These are phyloP conservation scores for Adelges cooleyi DNA, from an alignment of 1,140 invertebrate species.

Conservation along the genomic window DNA sequence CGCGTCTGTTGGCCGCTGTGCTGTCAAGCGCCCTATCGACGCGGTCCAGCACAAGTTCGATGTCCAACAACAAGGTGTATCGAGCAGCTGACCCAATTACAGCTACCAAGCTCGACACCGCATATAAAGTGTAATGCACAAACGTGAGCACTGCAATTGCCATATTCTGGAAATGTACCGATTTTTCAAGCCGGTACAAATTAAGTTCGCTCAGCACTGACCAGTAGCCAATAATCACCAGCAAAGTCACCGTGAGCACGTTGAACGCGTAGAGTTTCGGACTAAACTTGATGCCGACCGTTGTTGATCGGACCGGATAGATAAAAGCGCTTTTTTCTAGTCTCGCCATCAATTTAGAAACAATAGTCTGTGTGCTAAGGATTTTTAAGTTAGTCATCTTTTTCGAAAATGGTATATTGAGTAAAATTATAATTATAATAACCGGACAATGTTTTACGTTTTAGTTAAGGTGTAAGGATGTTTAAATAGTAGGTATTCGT, in stretches of 20 bases:
- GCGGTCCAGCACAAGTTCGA: neutral
- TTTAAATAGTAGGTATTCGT: no score
- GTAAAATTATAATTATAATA: no score
- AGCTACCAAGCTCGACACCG: neutral
- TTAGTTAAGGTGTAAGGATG: no score
- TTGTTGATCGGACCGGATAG: no score
- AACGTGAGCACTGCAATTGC: neutral
- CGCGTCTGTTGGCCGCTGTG: neutral
- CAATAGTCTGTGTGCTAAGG: no score
- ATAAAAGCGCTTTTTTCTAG: no score
- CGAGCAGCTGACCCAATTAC: neutral
- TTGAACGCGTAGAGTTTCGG: neutral
- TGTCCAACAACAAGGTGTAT: neutral
- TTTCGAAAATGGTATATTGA: no score
- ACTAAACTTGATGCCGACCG: no score
- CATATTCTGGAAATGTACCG: neutral
- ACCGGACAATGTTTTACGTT: no score
- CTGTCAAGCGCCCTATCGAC: neutral
- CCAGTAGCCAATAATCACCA: neutral
- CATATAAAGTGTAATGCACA: neutral
- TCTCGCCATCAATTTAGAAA: no score
- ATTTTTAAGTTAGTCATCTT: no score
- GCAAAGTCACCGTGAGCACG: neutral
- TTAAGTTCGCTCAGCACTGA: neutral
- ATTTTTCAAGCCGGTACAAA: neutral